Evolutionary conservation across 2,797 vertebrate species (phyloP).

Genomic region (Sandelia bainsii): DNA sequence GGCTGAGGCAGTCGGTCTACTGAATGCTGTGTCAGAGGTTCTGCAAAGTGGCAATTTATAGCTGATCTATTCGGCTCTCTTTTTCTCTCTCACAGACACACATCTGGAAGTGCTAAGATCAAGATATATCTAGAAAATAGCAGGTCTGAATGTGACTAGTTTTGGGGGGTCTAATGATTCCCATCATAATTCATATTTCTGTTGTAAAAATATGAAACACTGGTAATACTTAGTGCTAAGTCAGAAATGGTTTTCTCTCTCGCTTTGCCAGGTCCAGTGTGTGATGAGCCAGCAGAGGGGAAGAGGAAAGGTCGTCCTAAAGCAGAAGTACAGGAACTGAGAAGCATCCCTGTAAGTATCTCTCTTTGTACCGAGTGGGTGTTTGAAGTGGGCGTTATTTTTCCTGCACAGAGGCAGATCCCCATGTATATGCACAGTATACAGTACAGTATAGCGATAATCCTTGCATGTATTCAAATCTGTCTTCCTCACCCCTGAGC

Average conservation of each 20-base stretch:
- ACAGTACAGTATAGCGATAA: constrained; percentile 42
- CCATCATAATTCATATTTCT: constrained; percentile 3
- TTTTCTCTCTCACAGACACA: constrained; percentile 15
- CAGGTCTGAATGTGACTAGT: background rate
- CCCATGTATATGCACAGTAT: constrained; percentile 55
- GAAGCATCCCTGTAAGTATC: constrained; percentile 94
- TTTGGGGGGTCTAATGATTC: background rate
- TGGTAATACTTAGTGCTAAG: background rate
- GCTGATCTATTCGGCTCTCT: constrained; percentile 68
- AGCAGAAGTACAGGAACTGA: constrained; percentile 91
- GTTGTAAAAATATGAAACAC: constrained; percentile 8
- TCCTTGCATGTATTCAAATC: constrained; percentile 50
- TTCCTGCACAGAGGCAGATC: constrained; percentile 41
- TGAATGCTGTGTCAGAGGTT: constrained; percentile 80
- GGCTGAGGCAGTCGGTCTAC: constrained; percentile 68
- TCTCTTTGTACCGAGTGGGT: constrained; percentile 54
- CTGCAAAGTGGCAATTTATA: constrained; percentile 66
- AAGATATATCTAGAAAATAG: background rate
- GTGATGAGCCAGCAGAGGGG: constrained; percentile 88
- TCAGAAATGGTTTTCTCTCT: constrained; percentile 31
- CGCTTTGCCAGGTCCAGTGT: constrained; percentile 82
- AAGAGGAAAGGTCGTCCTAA: constrained; percentile 94
- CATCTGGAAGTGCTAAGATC: constrained; percentile 1
- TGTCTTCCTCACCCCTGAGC: constrained; percentile 65
- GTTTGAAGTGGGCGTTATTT: constrained; percentile 53